Evolutionary conservation across 1,140 invertebrate genomes (phyloP).

Genomic region (Idris sp.): DNA sequence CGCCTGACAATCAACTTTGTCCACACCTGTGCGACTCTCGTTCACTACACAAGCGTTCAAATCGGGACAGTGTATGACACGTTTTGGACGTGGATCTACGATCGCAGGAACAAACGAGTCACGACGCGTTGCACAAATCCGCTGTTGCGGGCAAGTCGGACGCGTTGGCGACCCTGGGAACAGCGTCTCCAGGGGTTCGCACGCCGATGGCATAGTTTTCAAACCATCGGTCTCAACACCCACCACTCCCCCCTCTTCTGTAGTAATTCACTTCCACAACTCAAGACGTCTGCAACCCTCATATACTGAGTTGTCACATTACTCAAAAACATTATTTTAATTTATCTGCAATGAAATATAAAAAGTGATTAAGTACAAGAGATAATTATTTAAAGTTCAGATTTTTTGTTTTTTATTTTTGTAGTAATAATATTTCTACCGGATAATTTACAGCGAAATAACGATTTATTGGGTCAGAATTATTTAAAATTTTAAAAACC

Average conservation of each 20-base stretch:
- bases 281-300: no score
- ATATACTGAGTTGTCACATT: no score
- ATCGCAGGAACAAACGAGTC: constrained; percentile 65
- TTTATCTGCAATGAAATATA: no score
- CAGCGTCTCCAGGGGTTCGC: constrained; percentile 49
- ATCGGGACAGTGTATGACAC: constrained; percentile 79
- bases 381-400: no score
- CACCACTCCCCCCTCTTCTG: constrained; percentile 1
- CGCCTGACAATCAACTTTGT: constrained; percentile 76
- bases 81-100: constrained; percentile 68
- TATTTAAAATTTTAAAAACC: no score
- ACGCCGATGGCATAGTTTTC: constrained; percentile 62
- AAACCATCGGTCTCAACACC: constrained; percentile 10
- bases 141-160: constrained; percentile 38
- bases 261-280: no score
- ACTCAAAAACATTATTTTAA: no score
- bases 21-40: constrained; percentile 59
- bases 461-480: no score
- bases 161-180: constrained; percentile 33
- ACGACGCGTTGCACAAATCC: constrained; percentile 65
- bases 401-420: no score
- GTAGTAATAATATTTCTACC: no score
- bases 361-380: no score
- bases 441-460: no score
- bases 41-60: constrained; percentile 76